Evolutionary conservation across 1,140 invertebrate species (phyloP), one percentile per base, ranked within the genome.

Genomic region (Cydia fagiglandana): DNA sequence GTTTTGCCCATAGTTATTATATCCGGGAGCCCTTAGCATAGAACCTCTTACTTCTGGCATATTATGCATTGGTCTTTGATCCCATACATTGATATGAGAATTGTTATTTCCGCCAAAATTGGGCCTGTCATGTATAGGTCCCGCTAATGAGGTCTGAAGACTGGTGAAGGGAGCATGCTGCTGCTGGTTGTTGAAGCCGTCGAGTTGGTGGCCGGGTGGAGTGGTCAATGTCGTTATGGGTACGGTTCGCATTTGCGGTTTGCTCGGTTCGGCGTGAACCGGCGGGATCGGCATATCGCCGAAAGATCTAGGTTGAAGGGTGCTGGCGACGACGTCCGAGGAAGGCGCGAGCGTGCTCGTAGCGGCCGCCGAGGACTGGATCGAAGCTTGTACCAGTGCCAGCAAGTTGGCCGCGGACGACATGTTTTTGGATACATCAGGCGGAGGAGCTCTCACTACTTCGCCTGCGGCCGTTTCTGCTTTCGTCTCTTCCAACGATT

Each of bases 371-470:
- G 81, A 81, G 0, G 85, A 84, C n/a, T 89, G 84, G 28, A 91
- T 80, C 2, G 86, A 84, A 0, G 88, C 88, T 47, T 93, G 91
- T 6, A 92, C 86, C 2, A 91, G 73, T 0, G 91, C 90, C n/a
- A 93, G 78, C 12, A 93, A 80, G 61, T 89, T 86, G 0, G 85
- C 78, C 0, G 91, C 90, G 1, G 91, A 91, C 0, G 88, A 88
- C 5, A 88, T 79, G 15, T 81, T 85, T 38, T 80, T 83, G 1
- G 77, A 28, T 13, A 53, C 53, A 5, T 56, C 10, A 80, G 41
- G 20, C 84, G 78, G 12, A 75, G n/a, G 15, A 68, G 20, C 5
- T 73, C 38, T 28, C 41, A 7, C 73, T 47, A 53, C 74, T 74
- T 70, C 53, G 47, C 6, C n/a, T 13, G 15, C 53, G 7, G 17